These are phyloP conservation scores for Enteromius viviparus DNA, from an alignment of 2,797 vertebrate species.

Conservation along the genomic window DNA sequence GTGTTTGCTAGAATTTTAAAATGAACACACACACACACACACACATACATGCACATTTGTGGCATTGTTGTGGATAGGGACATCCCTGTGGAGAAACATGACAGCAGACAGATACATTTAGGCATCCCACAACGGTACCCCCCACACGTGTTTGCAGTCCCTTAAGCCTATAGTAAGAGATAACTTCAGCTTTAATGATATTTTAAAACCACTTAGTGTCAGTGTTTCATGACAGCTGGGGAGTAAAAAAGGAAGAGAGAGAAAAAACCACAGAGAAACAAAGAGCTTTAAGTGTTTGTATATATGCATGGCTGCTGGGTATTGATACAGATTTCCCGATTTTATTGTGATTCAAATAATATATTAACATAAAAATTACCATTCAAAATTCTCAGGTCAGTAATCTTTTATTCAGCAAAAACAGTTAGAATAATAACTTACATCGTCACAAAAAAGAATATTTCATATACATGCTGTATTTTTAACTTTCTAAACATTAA, in stretches of 20 bases:
- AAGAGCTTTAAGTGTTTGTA: conserved; percentile 24
- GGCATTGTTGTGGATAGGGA: conserved; percentile 35
- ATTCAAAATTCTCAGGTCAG: neutral
- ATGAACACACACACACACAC: neutral
- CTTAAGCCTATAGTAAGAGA: neutral
- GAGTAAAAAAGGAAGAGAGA: neutral
- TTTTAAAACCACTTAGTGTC: conserved; percentile 43
- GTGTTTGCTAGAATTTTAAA: conserved; percentile 3
- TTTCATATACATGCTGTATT: neutral
- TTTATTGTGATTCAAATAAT: neutral
- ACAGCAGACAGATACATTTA: conserved; percentile 22
- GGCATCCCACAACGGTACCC: neutral
- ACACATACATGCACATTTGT: conserved; percentile 2
- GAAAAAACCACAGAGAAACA: neutral
- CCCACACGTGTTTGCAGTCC: neutral
- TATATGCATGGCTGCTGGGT: neutral
- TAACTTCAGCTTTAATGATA: conserved; percentile 36
- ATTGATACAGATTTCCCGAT: neutral
- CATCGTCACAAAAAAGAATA: neutral
- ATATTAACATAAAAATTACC: neutral
- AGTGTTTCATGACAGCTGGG: conserved; percentile 32
- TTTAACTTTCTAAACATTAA: neutral
- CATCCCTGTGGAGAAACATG: conserved; percentile 28
- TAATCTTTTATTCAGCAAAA: neutral
- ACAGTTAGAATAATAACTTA: neutral